phyloP scores from a whole-genome alignment of 2,113 vertebrate species.

The Nyctereutes procyonoides region DNA sequence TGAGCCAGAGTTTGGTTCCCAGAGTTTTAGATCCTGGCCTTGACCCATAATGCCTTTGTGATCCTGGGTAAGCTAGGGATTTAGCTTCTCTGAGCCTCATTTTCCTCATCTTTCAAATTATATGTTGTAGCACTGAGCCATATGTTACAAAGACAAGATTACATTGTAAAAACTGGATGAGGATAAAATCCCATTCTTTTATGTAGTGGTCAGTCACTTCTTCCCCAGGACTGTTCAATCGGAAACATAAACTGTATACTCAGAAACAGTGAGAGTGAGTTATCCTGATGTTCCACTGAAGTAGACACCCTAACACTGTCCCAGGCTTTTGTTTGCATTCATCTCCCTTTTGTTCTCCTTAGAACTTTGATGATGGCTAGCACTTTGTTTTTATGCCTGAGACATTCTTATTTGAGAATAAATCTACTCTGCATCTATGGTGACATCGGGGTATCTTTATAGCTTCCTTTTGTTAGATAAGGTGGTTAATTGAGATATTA shows the following conservation, averaged over 20 bases:
- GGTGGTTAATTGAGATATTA: neutral
- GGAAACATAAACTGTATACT: neutral
- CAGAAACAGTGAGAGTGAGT: neutral
- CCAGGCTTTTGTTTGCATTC: neutral
- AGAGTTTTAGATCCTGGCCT: neutral
- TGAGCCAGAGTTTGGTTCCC: neutral
- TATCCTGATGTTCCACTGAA: neutral
- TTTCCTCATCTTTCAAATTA: neutral
- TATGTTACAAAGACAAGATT: constrained; percentile 42
- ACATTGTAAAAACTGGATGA: constrained; percentile 33
- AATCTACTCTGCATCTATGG: neutral
- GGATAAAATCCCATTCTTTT: neutral
- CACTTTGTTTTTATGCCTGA: neutral
- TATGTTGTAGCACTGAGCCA: neutral
- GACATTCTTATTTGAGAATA: neutral
- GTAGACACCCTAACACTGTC: neutral
- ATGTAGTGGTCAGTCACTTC: neutral
- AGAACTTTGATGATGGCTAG: neutral
- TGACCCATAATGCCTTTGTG: neutral
- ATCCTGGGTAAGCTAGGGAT: neutral
- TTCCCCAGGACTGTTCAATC: neutral
- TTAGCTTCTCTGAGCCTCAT: constrained; percentile 5
- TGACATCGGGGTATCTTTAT: neutral
- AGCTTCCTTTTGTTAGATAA: neutral
- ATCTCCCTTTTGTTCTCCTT: neutral